Evolutionary conservation across 2,888 invertebrate species (phyloP), one percentile per base, ranked within the genome.

Genomic region (Agonopterix heracliana): DNA sequence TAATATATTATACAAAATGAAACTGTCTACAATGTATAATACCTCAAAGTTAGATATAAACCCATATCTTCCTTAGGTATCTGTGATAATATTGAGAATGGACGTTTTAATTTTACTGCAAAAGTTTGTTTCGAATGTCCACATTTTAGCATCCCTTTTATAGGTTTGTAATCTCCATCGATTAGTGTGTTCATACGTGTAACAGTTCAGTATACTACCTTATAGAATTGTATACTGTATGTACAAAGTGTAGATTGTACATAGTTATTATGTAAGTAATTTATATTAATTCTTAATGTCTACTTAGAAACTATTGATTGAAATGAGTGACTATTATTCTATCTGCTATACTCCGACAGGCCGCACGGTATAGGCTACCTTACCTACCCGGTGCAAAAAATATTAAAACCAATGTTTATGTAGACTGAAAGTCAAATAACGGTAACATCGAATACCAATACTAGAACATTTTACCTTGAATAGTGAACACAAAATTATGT

Each of bases 11-110:
- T 70, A 61, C 59, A 66, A 54, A 12, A 53, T 57, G 48, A 60
- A 56, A 71, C 62, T 38, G 38, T 38, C 38, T 72, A 74, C 63
- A 62, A 60, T 72, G 57, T 68, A 61, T 74, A 71, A 71, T 78
- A 83, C 82, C 82, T 81, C 77, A 72, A 70, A 67, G 26, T 26
- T 48, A 65, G 71, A 75, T 64, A 74, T 41, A 12, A 12, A 78
- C 47, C 45, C 48, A 44, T 74, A 80, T 81, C 80, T 85, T 83
- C 82, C 81, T 73, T 83, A 77, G 85, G 78, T 79, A 82, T 81
- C 87, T 87, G 87, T 87, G 87, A 87, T 87, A 86, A 82, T 69
- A 67, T 64, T 73, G 71, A 71, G 66, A 77, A 72, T 76, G 63
- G 57, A 68, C 68, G 62, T 67, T 71, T 75, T 72, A 68, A 71